Evolutionary conservation across 2,888 invertebrate species (phyloP).

Genomic region (Meloe dianella): DNA sequence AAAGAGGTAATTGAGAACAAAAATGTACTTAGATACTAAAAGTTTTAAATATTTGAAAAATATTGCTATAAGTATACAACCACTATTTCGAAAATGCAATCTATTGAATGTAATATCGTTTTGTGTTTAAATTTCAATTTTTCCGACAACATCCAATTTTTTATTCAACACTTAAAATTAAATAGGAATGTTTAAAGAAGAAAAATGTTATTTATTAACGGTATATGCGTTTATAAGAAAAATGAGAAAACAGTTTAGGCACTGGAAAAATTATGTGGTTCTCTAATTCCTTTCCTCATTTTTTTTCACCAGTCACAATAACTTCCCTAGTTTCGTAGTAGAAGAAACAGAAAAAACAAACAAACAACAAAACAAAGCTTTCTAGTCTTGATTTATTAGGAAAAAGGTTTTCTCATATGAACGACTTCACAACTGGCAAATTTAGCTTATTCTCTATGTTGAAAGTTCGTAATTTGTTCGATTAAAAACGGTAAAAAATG

Average conservation of each 20-base stretch:
- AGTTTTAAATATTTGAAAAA: not conserved
- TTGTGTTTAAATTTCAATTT: not conserved
- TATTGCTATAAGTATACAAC: not conserved
- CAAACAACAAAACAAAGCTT: not conserved
- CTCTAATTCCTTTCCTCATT: not conserved
- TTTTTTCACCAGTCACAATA: not conserved
- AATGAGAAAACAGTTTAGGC: not conserved
- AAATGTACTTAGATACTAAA: not conserved
- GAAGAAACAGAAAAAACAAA: too few relatives aligned
- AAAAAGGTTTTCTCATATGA: not conserved
- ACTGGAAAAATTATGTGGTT: not conserved
- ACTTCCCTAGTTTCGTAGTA: not conserved
- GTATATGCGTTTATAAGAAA: not conserved
- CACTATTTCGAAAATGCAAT: not conserved
- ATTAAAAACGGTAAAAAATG: not conserved
- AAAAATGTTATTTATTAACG: not conserved
- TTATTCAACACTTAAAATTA: not conserved
- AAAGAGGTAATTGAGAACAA: not conserved
- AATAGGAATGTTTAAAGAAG: not conserved
- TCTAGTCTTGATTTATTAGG: not conserved
- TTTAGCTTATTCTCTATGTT: not conserved
- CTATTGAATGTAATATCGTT: not conserved
- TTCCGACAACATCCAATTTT: not conserved
- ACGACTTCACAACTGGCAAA: not conserved
- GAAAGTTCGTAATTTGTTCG: not conserved